These are phyloP conservation scores for Huso huso DNA, from an alignment of 2,797 vertebrate genomes.

Conservation along the genomic window DNA sequence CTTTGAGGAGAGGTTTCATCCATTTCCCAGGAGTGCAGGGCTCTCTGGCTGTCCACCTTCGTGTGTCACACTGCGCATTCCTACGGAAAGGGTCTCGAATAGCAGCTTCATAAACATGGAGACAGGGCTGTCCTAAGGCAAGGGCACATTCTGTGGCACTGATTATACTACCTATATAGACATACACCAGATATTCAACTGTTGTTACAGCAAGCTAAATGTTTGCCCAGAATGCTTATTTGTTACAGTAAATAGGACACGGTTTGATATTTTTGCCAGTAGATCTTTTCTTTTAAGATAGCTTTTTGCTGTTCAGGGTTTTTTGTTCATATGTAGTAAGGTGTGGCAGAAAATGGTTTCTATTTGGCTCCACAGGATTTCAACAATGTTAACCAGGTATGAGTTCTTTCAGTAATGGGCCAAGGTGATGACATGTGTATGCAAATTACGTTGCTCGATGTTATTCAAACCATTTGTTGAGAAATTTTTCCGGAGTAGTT, in stretches of 20 bases:
- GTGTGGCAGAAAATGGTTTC: no score
- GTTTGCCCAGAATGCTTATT: constrained; percentile 18
- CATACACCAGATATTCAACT: constrained; percentile 16
- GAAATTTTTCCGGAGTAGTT: no score
- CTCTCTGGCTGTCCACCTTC: not conserved
- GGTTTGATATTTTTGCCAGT: constrained; percentile 20
- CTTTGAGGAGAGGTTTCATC: not conserved
- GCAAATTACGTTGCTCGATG: no score
- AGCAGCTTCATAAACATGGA: not conserved
- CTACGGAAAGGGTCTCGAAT: not conserved
- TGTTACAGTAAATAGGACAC: constrained; percentile 37
- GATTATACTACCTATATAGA: no score
- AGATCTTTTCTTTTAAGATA: constrained; percentile 28
- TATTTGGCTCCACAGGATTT: no score
- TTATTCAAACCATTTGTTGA: no score
- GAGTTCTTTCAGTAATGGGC: no score
- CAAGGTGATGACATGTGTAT: no score
- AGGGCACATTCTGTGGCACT: constrained; percentile 2
- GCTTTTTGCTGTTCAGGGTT: no score
- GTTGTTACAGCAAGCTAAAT: constrained; percentile 16
- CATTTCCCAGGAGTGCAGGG: not conserved
- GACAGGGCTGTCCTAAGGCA: not conserved
- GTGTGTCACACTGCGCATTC: not conserved
- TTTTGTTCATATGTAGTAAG: no score
- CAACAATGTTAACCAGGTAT: no score